A percentile compares a stretch with the other conserved stretches of the same genome.
Conservation (phyloP, 1,140 invertebrate genomes). For the Heliothis subflexa region DNA sequence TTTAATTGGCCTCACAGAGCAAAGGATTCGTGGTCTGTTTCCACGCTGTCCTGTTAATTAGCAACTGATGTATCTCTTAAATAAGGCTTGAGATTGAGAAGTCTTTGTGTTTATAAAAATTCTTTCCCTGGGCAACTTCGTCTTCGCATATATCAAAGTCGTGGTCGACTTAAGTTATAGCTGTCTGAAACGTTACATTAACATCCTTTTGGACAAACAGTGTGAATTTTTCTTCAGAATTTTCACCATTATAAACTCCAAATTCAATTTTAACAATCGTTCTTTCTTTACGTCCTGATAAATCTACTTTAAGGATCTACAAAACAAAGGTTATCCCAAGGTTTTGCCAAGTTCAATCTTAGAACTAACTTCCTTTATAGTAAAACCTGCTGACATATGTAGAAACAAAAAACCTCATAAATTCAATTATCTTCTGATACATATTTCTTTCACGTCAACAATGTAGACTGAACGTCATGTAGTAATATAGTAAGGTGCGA, state of each 20-base stretch:
- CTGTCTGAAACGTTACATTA: neutral
- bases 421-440: neutral
- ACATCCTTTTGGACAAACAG: neutral
- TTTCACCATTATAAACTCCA: too few species aligned
- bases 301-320: too few species aligned
- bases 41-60: constrained; percentile 24
- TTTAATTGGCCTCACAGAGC: constrained; percentile 25
- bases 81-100: constrained; percentile 17
- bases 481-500: constrained; percentile 36
- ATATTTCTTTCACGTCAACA: neutral
- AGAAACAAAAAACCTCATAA: constrained; percentile 18
- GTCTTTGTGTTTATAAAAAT: constrained; percentile 13
- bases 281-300: too few species aligned
- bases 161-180: constrained; percentile 8
- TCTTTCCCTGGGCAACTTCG: constrained; percentile 7
- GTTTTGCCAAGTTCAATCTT: too few species aligned
- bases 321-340: too few species aligned
- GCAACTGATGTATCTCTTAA: constrained; percentile 31
- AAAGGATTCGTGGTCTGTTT: constrained; percentile 28
- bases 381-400: neutral
- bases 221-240: too few species aligned
- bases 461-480: neutral
- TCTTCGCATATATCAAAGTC: constrained; percentile 19
- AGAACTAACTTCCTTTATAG: neutral
- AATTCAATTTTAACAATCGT: too few species aligned